A percentile compares a stretch with the other conserved stretches of the same genome.
Evolutionary conservation across 2,888 invertebrate species (phyloP).

Genomic region (Drosophila paranaensis): DNA sequence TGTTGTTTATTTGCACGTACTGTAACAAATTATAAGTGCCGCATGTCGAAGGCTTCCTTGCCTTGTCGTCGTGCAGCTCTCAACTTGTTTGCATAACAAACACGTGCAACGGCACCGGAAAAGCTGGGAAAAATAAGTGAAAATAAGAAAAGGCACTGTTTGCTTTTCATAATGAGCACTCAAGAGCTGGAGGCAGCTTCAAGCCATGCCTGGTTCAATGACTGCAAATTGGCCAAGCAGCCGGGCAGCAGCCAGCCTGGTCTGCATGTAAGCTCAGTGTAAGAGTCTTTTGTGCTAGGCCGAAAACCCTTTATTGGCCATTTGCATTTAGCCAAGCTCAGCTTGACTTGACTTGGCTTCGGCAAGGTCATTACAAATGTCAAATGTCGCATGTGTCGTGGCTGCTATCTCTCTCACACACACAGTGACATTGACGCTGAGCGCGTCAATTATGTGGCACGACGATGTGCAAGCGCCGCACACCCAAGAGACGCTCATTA

Average conservation of each 20-base stretch:
- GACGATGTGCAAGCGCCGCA: conserved; percentile 45
- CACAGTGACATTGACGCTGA: conserved; percentile 61
- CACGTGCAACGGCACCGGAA: conserved; percentile 48
- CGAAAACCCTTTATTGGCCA: conserved; percentile 18
- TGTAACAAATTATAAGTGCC: conserved; percentile 76
- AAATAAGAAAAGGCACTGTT: conserved; percentile 30
- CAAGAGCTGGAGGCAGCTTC: conserved; percentile 22
- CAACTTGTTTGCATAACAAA: conserved; percentile 77
- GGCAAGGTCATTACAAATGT: conserved; percentile 62
- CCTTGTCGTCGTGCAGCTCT: conserved; percentile 29
- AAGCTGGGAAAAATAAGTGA: conserved; percentile 13
- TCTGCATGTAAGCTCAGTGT: not conserved
- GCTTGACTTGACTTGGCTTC: conserved; percentile 12
- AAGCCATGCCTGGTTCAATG: conserved; percentile 55
- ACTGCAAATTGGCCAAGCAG: conserved; percentile 40
- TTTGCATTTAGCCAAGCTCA: conserved; percentile 16
- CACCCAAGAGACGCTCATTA: conserved; percentile 72
- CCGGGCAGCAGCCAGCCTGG: not conserved
- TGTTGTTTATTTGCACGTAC: conserved; percentile 68
- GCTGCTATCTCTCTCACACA: not conserved
- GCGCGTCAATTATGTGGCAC: conserved; percentile 63
- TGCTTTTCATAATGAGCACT: conserved; percentile 49
- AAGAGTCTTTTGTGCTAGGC: not conserved
- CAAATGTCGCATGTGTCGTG: conserved; percentile 31
- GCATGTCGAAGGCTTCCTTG: conserved; percentile 71